Base-by-base conservation (phyloP, 2,888 invertebrate genomes). In the Eretmocerus hayati region DNA sequence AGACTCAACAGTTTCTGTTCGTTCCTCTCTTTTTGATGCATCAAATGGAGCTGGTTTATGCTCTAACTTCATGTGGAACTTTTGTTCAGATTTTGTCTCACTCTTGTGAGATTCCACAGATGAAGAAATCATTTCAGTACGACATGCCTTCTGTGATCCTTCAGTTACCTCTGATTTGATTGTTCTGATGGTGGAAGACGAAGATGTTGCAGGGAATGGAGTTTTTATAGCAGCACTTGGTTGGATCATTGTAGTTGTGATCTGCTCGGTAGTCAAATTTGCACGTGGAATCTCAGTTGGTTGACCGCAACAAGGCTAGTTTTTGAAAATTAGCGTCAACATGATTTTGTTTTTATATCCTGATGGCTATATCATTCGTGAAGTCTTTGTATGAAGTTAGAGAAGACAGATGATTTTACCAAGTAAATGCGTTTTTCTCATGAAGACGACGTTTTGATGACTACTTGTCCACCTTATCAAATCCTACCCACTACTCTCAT, bases 51-150 rank as follows among this genome's bases (percentile, higher is more conserved):
- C 67, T n/a, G 67, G 61, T 43, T 67, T 64, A 49, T 71, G 71
- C 51, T 71, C 69, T 15, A 71, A 47, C 55, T 70, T 71, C 71
- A 71, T 71, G 37, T 71, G 71, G 49, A 65, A 67, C 53, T 67
- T 71, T 38, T 71, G 70, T 48, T 71, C 71, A 1, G 71, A 69
- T 55, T 70, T 71, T 0, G 65, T 71, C 55, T 71, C 67, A 36
- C 60, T 65, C 36, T 63, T 62, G 39, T 65, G 71, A 0, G 71
- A 69, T 43, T 71, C 71, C 19, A 65, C 56, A 1, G 67, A 67
- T 8, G 71, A 70, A 3, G 70, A 67, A 31, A 67, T 64, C 23
- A 61, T 69, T 56, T 71, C 71, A 2, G 67, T 67, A 30, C 69
- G 64, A 23, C 60, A 63, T 40, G 66, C 60, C 47, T 62, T 63